These are phyloP conservation scores for Galerucella calmariensis DNA, from an alignment of 2,888 invertebrate genomes.

Conservation along the genomic window DNA sequence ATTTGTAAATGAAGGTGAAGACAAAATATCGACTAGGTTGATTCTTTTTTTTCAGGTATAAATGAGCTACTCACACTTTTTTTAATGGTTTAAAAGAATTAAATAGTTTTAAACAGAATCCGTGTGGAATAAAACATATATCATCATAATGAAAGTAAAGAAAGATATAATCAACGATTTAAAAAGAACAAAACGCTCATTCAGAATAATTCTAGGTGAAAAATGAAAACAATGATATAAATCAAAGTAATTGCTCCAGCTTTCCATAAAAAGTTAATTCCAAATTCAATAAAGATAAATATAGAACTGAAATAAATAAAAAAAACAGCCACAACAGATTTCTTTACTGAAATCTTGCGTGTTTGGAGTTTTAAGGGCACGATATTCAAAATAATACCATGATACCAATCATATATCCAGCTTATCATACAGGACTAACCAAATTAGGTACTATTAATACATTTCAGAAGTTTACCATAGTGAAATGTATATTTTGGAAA, in stretches of 20 bases:
- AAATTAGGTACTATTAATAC: background rate
- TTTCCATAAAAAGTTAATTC: slow-evolving; percentile 1
- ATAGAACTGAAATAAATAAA: background rate
- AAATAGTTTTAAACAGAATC: too few relatives aligned
- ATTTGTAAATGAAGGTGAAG: too few relatives aligned
- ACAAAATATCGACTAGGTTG: too few relatives aligned
- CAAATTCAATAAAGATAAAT: slow-evolving; percentile 7
- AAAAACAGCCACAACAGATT: background rate
- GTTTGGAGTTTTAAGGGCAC: background rate
- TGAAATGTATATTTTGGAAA: too few relatives aligned
- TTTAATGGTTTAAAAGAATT: too few relatives aligned
- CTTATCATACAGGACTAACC: background rate
- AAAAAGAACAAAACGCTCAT: background rate
- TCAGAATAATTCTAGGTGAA: background rate
- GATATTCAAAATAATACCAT: slow-evolving; percentile 15
- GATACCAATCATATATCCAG: background rate
- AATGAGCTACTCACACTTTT: too few relatives aligned
- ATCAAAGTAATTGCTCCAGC: background rate
- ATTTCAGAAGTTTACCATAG: too few relatives aligned
- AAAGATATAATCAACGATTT: background rate
- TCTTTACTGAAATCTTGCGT: slow-evolving; percentile 4
- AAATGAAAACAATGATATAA: background rate
- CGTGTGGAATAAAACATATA: too few relatives aligned
- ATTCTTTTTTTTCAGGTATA: too few relatives aligned
- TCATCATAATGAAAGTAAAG: too few relatives aligned